Percentiles rank a stretch among this genome's conserved stretches.
These are phyloP conservation scores for Agriopis leucophaearia DNA, from an alignment of 2,888 invertebrate genomes.

Conservation along the genomic window DNA sequence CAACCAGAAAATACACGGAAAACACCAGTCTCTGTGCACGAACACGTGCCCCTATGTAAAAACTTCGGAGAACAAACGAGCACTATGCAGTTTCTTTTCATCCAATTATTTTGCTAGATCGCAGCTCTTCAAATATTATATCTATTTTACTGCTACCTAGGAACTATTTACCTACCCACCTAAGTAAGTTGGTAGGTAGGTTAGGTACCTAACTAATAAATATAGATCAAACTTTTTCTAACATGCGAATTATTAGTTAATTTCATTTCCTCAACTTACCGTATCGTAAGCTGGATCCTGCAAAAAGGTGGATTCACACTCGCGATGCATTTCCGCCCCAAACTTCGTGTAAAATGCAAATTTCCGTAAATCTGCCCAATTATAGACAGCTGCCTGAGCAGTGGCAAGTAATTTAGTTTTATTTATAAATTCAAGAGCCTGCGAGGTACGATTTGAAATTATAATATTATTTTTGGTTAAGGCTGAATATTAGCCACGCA, in stretches of 20 bases:
- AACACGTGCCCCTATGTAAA: slow-evolving; percentile 82
- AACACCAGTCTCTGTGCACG: slow-evolving; percentile 74
- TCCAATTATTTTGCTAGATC: slow-evolving; percentile 35
- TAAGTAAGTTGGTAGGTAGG: too few species aligned
- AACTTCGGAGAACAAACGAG: slow-evolving; percentile 69
- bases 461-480: slow-evolving; percentile 28
- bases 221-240: background rate
- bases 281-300: slow-evolving; percentile 19
- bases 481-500: slow-evolving; percentile 27
- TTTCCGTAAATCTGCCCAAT: slow-evolving; percentile 70
- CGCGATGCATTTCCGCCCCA: slow-evolving; percentile 41
- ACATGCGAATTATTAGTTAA: too few species aligned
- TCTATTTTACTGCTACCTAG: too few species aligned
- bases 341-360: slow-evolving; percentile 58
- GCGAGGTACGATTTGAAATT: slow-evolving; percentile 49
- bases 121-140: background rate
- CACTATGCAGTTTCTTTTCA: slow-evolving; percentile 64
- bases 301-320: slow-evolving; percentile 28
- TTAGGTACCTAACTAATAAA: too few species aligned
- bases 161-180: too few species aligned
- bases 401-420: slow-evolving; percentile 42
- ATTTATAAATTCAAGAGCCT: slow-evolving; percentile 63
- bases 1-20: slow-evolving; percentile 83
- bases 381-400: slow-evolving; percentile 67
- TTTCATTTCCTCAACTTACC: background rate